Conservation (phyloP, 2,113 vertebrate species). For the Romanogobio albipinnatus region DNA sequence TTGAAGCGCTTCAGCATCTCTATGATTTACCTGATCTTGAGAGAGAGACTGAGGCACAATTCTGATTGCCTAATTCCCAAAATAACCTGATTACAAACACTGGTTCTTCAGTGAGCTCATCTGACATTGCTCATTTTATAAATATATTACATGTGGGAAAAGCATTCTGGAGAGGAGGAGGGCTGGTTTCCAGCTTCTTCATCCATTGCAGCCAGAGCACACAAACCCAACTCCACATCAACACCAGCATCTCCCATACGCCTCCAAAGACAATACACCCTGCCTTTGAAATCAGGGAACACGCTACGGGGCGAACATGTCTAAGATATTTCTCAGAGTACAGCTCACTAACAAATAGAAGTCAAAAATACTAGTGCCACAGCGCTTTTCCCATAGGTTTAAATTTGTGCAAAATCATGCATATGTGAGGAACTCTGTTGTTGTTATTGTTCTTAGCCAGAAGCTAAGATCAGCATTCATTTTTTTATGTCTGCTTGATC, state of each 20-base stretch:
- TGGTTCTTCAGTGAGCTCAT: not conserved
- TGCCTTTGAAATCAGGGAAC: constrained; percentile 64
- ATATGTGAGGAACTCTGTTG: not conserved
- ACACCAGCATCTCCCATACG: constrained; percentile 33
- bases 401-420: not conserved
- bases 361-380: not conserved
- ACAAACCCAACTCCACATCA: constrained; percentile 27
- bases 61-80: not conserved
- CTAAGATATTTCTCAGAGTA: constrained; percentile 28
- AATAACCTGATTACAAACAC: not conserved
- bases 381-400: not conserved
- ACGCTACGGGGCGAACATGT: constrained; percentile 42
- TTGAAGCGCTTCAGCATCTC: not conserved
- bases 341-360: constrained; percentile 17
- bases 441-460: not conserved
- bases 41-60: not conserved
- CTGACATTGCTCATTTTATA: not conserved
- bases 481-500: not conserved
- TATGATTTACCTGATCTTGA: not conserved
- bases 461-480: not conserved
- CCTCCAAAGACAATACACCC: constrained; percentile 62
- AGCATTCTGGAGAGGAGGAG: not conserved
- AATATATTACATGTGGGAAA: not conserved
- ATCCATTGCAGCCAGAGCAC: constrained; percentile 39
- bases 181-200: constrained; percentile 33